Evolutionary conservation across 2,113 vertebrate genomes (phyloP), one percentile per base, ranked within the genome.

Genomic region (Alces alces): DNA sequence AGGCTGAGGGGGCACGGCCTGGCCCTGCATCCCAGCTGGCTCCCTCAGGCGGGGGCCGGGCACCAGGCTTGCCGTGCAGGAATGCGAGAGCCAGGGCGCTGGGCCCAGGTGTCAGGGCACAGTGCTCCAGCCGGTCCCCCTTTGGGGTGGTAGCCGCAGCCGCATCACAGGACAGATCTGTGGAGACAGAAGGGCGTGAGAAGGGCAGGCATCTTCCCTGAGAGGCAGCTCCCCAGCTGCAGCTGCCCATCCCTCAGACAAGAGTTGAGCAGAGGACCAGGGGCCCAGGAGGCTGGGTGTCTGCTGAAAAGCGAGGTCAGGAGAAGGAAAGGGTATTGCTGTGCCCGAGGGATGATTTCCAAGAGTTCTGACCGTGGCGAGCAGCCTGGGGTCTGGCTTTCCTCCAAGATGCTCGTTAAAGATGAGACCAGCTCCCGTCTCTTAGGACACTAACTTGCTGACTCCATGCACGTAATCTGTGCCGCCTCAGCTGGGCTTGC

Each of bases 31-130:
- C 99, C 7, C 99, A 98, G 97, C 99, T 99, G 39, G 99, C 99
- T 30, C 99, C 99, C 98, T 99, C 99, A 0, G 99, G 99, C 33
- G 99, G 99, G 39, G 99, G 99, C 90, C 99, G 98, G 95, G 98
- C 97, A 7, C 98, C 98, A 1, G 98, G 98, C 86, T 99, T 99
- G 96, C 96, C 43, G 1, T 97, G 96, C 58, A 98, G 96, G 60
- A 98, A 98, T 0, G 96, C 96, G 45, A 98, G 97, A 28, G 98
- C 96, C 94, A 98, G 98, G 79, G 99, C 98, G 28, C 98, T 98
- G 96, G 99, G 99, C 66, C 99, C 98, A 8, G 99, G 98, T n/a
- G 98, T 99, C 80, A 98, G 98, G 57, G 80, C 60, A 14, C 43
- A 76, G 90, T 98, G 98, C 73, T 98, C 99, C 64, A 97, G 99